phyloP scores from a whole-genome alignment of 2,888 invertebrate genomes.

The Polia nebulosa region DNA sequence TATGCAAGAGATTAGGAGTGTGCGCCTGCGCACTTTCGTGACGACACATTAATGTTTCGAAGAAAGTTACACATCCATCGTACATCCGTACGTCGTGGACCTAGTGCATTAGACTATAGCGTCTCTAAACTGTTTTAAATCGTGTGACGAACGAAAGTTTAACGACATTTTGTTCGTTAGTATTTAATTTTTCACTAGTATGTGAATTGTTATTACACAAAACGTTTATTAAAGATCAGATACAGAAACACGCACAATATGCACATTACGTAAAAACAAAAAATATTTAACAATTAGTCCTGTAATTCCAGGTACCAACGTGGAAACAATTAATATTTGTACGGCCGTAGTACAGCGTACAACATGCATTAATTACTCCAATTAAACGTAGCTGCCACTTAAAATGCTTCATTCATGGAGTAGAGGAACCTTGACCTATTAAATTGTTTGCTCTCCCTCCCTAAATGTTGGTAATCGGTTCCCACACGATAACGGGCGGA shows the following conservation, averaged over 20 bases:
- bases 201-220: background rate
- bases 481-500: constrained; percentile 86
- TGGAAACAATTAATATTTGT: constrained; percentile 42
- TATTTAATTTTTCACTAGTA: background rate
- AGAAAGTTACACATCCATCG: constrained; percentile 55
- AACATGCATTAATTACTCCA: constrained; percentile 73
- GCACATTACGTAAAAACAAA: background rate
- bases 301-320: constrained; percentile 40
- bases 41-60: constrained; percentile 60
- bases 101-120: constrained; percentile 18
- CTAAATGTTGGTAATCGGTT: constrained; percentile 80
- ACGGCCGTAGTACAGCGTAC: constrained; percentile 57
- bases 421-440: constrained; percentile 86
- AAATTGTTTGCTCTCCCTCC: constrained; percentile 82
- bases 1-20: constrained; percentile 68
- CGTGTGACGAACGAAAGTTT: background rate
- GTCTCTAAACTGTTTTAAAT: constrained; percentile 25
- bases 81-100: constrained; percentile 5
- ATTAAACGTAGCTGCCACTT: constrained; percentile 73
- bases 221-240: background rate
- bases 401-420: constrained; percentile 77
- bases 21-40: constrained; percentile 66
- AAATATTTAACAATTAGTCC: background rate
- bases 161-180: background rate
- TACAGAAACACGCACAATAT: background rate